phyloP scores from a whole-genome alignment of 2,888 invertebrate species.

The Asteroscopus sphinx region DNA sequence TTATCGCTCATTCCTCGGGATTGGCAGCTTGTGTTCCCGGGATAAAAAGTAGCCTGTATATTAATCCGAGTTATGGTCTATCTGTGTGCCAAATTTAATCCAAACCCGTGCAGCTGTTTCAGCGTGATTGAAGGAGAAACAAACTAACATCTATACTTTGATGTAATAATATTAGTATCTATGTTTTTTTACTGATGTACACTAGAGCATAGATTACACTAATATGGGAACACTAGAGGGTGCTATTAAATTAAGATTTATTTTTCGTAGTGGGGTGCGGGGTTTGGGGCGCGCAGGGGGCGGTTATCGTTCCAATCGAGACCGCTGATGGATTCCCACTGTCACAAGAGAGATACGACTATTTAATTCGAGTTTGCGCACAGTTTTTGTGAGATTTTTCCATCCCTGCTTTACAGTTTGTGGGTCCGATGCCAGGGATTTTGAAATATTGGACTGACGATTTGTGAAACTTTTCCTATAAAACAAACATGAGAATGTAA shows the following conservation, averaged over 20 bases:
- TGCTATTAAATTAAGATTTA: constrained; percentile 81
- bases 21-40: too few relatives aligned
- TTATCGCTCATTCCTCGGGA: too few relatives aligned
- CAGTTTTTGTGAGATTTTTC: constrained; percentile 78
- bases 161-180: too few relatives aligned
- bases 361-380: constrained; percentile 84
- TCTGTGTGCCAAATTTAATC: too few relatives aligned
- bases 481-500: constrained; percentile 26
- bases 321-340: constrained; percentile 83
- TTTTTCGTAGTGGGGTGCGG: constrained; percentile 59
- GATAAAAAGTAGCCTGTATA: too few relatives aligned
- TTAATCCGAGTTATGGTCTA: too few relatives aligned
- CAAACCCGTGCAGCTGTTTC: too few relatives aligned
- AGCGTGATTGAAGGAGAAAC: too few relatives aligned
- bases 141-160: too few relatives aligned
- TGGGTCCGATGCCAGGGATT: constrained; percentile 58
- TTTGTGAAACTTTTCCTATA: constrained; percentile 44
- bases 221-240: constrained; percentile 26
- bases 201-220: too few relatives aligned
- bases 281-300: constrained; percentile 49
- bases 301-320: constrained; percentile 76
- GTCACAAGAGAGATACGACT: constrained; percentile 81
- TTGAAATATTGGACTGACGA: constrained; percentile 64
- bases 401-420: constrained; percentile 66
- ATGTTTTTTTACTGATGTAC: too few relatives aligned